These are phyloP conservation scores for Limanda limanda DNA, from an alignment of 2,113 vertebrate genomes.

Conservation along the genomic window DNA sequence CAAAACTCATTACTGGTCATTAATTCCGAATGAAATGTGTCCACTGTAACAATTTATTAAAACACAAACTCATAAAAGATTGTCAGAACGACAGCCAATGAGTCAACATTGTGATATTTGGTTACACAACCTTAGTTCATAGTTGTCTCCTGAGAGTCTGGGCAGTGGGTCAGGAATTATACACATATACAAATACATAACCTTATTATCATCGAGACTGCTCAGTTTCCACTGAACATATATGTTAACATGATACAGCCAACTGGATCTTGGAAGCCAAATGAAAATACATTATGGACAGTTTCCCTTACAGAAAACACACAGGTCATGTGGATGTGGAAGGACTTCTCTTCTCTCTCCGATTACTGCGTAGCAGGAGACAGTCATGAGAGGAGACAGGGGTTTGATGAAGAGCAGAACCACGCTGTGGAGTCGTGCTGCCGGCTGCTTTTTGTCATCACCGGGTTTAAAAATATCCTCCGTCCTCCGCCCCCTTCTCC, in stretches of 20 bases:
- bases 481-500: conserved; percentile 14
- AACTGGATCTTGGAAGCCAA: not conserved
- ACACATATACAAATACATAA: conserved; percentile 1
- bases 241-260: not conserved
- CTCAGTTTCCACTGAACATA: not conserved
- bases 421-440: conserved; percentile 50
- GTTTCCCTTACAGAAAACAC: not conserved
- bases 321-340: not conserved
- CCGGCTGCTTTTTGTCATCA: conserved; percentile 65
- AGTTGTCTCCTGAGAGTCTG: not conserved
- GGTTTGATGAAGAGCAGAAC: conserved; percentile 68
- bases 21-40: not conserved
- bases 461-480: conserved; percentile 76
- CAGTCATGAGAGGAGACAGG: conserved; percentile 61
- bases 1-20: not conserved
- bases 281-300: conserved; percentile 1
- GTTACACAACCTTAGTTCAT: not conserved
- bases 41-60: not conserved
- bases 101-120: not conserved
- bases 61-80: not conserved
- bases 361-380: conserved; percentile 39
- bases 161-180: not conserved
- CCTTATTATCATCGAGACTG: not conserved
- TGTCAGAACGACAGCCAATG: not conserved
- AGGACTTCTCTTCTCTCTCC: conserved; percentile 19